Evolutionary conservation across 2,113 vertebrate species (phyloP), one percentile per base, ranked within the genome.

Genomic region (Phodopus roborovskii): DNA sequence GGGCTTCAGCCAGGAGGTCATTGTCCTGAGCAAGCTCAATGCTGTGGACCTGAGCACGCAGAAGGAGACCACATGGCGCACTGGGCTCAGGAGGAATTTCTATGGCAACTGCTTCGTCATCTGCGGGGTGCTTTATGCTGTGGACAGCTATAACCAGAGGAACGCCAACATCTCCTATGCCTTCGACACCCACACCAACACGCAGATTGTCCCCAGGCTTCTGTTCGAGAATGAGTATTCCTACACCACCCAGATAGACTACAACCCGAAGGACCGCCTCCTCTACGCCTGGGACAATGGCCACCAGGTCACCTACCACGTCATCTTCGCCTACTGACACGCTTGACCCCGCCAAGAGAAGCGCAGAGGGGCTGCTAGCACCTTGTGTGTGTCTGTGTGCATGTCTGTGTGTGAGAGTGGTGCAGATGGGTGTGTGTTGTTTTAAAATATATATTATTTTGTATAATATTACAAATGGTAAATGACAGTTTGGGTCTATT

Each of bases 171-270:
- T 99, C 98, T 99, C 99, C 50, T 99, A 99, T 0, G 99, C 99
- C 96, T 99, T 99, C 0, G 99, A 99, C 98, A 99, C 99, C 0
- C 99, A 99, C 99, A 99, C 99, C 97, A 99, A 99, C 98, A 99
- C 99, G 0, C 99, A 99, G 98, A 99, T 99, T 97, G 98, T 99
- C 93, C 99, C 99, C 56, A 98, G 99, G 91, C 98, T 99, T 98
- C 99, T 99, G 48, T 99, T 99, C 75, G 99, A 98, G 97, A 99
- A 99, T 0, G 99, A 99, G 97, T 99, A 99, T 0, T 99, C 99
- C 77, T 99, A 99, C 95, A 99, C 99, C 91, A 99, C 99, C 0
- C 99, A 99, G 98, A 99, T 99, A 94, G 99, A 99, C 98, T 99
- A 99, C 98, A 99, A 99, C 97, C 99, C 99, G 92, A 99, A 99